Evolutionary conservation across 2,797 vertebrate genomes (phyloP), one percentile per base, ranked within the genome.

Genomic region (Melanotaenia trifasciata): DNA sequence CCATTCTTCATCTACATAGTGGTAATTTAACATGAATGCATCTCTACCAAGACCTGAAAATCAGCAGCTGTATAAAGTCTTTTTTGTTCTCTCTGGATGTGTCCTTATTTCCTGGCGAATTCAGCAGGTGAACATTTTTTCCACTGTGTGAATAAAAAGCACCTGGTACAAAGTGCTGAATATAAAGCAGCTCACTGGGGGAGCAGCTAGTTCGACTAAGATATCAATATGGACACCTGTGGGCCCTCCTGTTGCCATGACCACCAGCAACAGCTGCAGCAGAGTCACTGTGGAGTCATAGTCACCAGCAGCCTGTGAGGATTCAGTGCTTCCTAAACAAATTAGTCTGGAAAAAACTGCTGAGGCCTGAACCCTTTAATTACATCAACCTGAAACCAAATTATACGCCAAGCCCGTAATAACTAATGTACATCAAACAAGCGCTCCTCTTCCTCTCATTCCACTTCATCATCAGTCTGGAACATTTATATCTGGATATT

Each of bases 331-430:
- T 89, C 80, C 79, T 84, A 90, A 93, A 90, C 87, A 90, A 90
- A 91, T 90, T 87, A 92, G 72, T 89, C 64, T 3, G 0, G 32
- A 72, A 70, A 79, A 90, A 91, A 90, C 81, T 81, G 89, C 91
- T 87, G 89, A 90, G 82, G 72, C 74, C 64, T 43, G 6, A 75
- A 84, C 64, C 63, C 72, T 88, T 83, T 91, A 90, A 91, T 90
- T 84, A 80, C 87, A 89, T 91, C 86, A 84, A 80, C 83, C 72
- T 82, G 74, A 87, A 90, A 90, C 74, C 70, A 63, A 78, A 89
- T 91, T 82, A 90, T 40, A 59, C 67, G 43, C 65, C 18, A 62
- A 51, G 66, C 81, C 79, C 16, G 70, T 74, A 72, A 83, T 76
- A 89, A 80, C 84, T 84, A 76, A 89, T 66, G 73, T 70, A 71